Conservation (phyloP, 2,888 invertebrate species). For the Mamestra brassicae region DNA sequence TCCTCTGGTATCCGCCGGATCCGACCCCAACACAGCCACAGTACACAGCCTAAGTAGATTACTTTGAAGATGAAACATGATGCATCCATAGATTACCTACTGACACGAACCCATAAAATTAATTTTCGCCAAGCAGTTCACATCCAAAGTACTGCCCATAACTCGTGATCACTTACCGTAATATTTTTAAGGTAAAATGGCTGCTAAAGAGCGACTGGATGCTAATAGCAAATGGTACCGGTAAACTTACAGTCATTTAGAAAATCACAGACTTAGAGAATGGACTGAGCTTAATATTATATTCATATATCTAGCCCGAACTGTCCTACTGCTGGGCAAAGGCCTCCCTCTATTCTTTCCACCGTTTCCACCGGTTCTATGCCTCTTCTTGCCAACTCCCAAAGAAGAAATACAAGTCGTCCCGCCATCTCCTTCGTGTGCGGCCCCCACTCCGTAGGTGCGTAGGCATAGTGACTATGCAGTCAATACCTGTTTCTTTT, state of each 20-base stretch:
- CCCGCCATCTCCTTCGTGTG: no score
- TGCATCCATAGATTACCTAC: not conserved
- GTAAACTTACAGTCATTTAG: slow-evolving; percentile 46
- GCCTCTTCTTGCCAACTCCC: no score
- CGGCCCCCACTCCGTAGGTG: no score
- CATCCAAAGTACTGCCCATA: slow-evolving; percentile 18
- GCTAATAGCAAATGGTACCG: slow-evolving; percentile 43
- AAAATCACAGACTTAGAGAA: slow-evolving; percentile 21
- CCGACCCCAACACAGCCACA: no score
- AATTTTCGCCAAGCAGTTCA: slow-evolving; percentile 19
- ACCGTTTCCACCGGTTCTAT: no score
- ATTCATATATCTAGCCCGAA: no score
- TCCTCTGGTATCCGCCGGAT: no score
- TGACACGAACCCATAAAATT: slow-evolving; percentile 8
- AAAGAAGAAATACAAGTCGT: no score
- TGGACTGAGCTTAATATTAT: not conserved
- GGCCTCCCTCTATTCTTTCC: no score
- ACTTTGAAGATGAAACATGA: not conserved
- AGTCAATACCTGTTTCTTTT: not conserved
- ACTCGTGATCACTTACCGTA: slow-evolving; percentile 25
- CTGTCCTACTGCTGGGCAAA: no score
- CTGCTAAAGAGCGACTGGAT: slow-evolving; percentile 37
- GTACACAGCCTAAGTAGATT: not conserved
- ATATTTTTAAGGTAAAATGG: slow-evolving; percentile 54
- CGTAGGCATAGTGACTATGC: not conserved